Percentiles rank a stretch among this genome's conserved stretches.
Evolutionary conservation across 2,888 invertebrate species (phyloP).

Genomic region (Notocelia uddmanniana): DNA sequence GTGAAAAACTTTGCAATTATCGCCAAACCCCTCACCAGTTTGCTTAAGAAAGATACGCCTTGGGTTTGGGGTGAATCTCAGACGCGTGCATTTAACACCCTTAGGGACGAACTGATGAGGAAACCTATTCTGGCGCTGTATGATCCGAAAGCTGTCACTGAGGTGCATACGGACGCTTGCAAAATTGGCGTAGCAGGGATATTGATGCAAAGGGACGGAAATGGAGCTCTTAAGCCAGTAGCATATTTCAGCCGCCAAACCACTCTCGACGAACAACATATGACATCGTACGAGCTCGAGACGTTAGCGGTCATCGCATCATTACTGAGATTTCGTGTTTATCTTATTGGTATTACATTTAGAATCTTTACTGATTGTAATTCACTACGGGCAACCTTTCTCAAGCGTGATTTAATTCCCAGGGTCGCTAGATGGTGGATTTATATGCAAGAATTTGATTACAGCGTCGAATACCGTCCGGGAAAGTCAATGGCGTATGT

Average conservation of each 20-base stretch:
- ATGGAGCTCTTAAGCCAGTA: not conserved
- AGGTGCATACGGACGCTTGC: not conserved
- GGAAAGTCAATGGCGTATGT: constrained; percentile 8
- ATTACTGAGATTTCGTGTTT: constrained; percentile 11
- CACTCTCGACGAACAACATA: constrained; percentile 5
- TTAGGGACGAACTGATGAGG: not conserved
- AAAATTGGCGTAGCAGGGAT: constrained; percentile 3
- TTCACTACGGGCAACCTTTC: constrained; percentile 7
- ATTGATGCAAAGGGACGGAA: not conserved
- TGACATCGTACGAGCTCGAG: constrained; percentile 6
- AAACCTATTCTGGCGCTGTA: not conserved
- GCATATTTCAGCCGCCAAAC: constrained; percentile 12
- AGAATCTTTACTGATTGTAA: constrained; percentile 5
- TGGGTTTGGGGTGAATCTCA: constrained; percentile 12
- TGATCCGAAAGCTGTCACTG: constrained; percentile 2
- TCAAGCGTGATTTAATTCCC: constrained; percentile 2
- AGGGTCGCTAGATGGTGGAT: constrained; percentile 12
- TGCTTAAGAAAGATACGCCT: constrained; percentile 2
- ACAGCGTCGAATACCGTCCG: constrained; percentile 2
- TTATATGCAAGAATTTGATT: constrained; percentile 4
- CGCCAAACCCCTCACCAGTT: not conserved
- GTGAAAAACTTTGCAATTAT: constrained; percentile 11
- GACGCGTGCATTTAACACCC: not conserved
- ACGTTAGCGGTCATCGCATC: constrained; percentile 9
- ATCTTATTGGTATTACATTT: constrained; percentile 7